Percentiles rank a stretch among this genome's conserved stretches.
phyloP scores from a whole-genome alignment of 2,888 invertebrate species.

The Cactoblastis cactorum region DNA sequence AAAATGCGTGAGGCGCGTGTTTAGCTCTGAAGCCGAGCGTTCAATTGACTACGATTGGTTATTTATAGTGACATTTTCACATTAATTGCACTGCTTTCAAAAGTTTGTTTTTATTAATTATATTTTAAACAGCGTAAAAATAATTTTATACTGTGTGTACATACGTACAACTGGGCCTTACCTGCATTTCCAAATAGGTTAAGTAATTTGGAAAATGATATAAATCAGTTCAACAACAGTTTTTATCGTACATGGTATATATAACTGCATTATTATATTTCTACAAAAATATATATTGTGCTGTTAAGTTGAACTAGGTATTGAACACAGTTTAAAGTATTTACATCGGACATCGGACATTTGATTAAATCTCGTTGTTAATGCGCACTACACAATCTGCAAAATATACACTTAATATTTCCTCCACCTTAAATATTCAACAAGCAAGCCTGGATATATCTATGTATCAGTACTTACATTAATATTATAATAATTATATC shows the following conservation, averaged over 20 bases:
- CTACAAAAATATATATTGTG: not conserved
- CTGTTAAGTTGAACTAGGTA: not conserved
- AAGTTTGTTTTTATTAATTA: too few species aligned
- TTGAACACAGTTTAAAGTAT: slow-evolving; percentile 1
- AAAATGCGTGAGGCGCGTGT: too few species aligned
- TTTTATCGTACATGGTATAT: slow-evolving; percentile 6
- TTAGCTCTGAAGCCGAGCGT: too few species aligned
- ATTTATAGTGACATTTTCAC: too few species aligned
- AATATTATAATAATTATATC: not conserved
- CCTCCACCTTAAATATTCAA: not conserved
- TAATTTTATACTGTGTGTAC: too few species aligned
- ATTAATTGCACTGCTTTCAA: too few species aligned
- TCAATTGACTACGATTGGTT: too few species aligned
- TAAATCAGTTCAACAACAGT: not conserved
- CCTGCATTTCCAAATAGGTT: not conserved
- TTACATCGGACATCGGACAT: not conserved
- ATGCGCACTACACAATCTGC: not conserved
- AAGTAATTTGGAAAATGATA: not conserved
- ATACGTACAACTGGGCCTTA: not conserved
- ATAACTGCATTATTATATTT: not conserved
- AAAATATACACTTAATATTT: not conserved
- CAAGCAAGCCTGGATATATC: slow-evolving; percentile 1
- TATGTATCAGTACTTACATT: slow-evolving; percentile 1
- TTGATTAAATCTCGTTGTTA: not conserved
- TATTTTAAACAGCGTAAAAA: too few species aligned